Evolutionary conservation across 2,888 invertebrate species (phyloP).

Genomic region (Siphlonurus alternatus): DNA sequence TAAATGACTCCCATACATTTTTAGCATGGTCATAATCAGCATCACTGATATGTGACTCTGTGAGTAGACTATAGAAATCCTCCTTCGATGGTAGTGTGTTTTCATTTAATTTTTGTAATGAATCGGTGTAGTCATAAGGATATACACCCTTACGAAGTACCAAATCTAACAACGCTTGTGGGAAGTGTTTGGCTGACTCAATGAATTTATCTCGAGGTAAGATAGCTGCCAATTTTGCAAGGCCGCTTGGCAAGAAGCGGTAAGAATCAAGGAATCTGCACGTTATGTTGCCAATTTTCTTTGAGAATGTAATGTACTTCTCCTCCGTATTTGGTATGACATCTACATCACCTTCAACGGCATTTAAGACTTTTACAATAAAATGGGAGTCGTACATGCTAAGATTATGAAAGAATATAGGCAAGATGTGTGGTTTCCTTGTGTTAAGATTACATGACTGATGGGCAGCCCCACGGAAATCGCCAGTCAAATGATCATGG

Average conservation of each 20-base stretch:
- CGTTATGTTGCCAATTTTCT: background rate
- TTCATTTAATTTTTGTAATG: background rate
- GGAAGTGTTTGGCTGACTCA: background rate
- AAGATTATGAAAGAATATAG: background rate
- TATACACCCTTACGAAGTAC: background rate
- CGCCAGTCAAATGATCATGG: background rate
- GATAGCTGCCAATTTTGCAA: background rate
- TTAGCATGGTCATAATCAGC: conserved; percentile 15
- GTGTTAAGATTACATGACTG: background rate
- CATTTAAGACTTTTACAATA: background rate
- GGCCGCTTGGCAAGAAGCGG: background rate
- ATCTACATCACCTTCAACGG: background rate
- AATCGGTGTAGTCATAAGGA: background rate
- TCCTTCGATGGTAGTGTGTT: conserved; percentile 7
- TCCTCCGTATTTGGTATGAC: background rate
- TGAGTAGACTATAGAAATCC: conserved; percentile 13
- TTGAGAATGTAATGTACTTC: background rate
- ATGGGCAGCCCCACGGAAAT: background rate
- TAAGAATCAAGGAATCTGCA: background rate
- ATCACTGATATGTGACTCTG: conserved; percentile 9
- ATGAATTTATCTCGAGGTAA: background rate
- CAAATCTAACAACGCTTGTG: background rate
- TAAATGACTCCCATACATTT: conserved; percentile 15
- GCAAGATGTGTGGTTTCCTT: background rate
- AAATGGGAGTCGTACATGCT: background rate